phyloP scores from a whole-genome alignment of 2,113 vertebrate species.

The Nestor notabilis region DNA sequence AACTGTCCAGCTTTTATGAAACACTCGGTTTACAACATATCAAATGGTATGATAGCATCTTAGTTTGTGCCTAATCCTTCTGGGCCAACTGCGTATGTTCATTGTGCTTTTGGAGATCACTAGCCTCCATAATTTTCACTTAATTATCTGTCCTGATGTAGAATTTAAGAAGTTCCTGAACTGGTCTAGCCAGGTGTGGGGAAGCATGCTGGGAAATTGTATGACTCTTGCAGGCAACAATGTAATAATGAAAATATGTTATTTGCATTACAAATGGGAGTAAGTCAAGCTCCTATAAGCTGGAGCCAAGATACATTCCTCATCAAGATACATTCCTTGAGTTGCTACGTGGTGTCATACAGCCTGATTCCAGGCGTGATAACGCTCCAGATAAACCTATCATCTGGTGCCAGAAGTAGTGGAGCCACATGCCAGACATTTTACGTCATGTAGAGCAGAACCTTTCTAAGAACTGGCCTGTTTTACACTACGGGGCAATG shows the following conservation, averaged over 20 bases:
- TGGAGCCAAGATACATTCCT: not conserved
- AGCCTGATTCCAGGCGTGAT: not conserved
- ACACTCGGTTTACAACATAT: rapidly evolving
- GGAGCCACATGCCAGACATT: not conserved
- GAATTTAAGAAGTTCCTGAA: not conserved
- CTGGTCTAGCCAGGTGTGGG: not conserved
- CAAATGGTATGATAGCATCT: not conserved
- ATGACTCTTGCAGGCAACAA: not conserved
- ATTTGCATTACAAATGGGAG: not conserved
- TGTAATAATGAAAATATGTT: not conserved
- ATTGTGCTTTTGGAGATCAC: not conserved
- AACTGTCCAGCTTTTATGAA: not conserved
- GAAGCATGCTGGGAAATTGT: not conserved
- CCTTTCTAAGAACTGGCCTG: not conserved
- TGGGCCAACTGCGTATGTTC: not conserved
- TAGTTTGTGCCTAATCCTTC: not conserved
- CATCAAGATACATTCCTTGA: not conserved
- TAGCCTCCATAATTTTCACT: not conserved
- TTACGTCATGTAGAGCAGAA: not conserved
- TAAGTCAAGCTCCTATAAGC: not conserved
- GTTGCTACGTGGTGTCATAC: not conserved
- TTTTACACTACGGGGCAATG: not conserved
- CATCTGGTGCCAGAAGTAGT: not conserved
- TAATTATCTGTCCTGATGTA: not conserved
- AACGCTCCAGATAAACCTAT: not conserved